These are phyloP conservation scores for Brachyistius frenatus DNA, from an alignment of 2,113 vertebrate species.

Conservation along the genomic window DNA sequence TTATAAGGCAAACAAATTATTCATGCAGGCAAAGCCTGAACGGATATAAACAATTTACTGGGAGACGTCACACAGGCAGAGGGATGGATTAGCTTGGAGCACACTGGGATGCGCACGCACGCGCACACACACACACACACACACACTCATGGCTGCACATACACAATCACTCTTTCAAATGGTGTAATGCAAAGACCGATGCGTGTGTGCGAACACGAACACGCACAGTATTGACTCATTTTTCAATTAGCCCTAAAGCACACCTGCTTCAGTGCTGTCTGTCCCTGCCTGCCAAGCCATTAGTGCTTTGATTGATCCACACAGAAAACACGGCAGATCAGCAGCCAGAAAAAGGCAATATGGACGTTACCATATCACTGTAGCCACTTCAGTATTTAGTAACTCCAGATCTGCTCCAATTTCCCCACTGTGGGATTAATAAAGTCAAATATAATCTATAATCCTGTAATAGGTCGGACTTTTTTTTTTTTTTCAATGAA, in stretches of 20 bases:
- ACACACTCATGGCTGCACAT: slow-evolving; percentile 38
- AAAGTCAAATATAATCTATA: not conserved
- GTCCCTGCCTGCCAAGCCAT: slow-evolving; percentile 74
- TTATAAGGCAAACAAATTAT: slow-evolving; percentile 87
- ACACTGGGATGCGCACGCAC: slow-evolving; percentile 55
- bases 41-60: slow-evolving; percentile 87
- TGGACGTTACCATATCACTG: slow-evolving; percentile 36
- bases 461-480: not conserved
- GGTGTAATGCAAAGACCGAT: slow-evolving; percentile 53
- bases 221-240: slow-evolving; percentile 78
- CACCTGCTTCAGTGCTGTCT: slow-evolving; percentile 83
- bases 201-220: slow-evolving; percentile 5
- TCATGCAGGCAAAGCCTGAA: slow-evolving; percentile 82
- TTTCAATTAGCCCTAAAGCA: slow-evolving; percentile 83
- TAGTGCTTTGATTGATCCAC: slow-evolving; percentile 83
- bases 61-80: slow-evolving; percentile 80
- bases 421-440: no score
- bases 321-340: slow-evolving; percentile 74
- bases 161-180: slow-evolving; percentile 70
- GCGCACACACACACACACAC: slow-evolving; percentile 31
- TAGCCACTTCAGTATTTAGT: slow-evolving; percentile 29
- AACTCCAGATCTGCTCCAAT: slow-evolving; percentile 17
- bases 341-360: slow-evolving; percentile 47
- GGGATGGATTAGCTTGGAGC: slow-evolving; percentile 78
- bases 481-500: not conserved